A percentile compares a stretch with the other conserved stretches of the same genome.
These are phyloP conservation scores for Oryzias javanicus DNA, from an alignment of 2,113 vertebrate species.

Conservation along the genomic window DNA sequence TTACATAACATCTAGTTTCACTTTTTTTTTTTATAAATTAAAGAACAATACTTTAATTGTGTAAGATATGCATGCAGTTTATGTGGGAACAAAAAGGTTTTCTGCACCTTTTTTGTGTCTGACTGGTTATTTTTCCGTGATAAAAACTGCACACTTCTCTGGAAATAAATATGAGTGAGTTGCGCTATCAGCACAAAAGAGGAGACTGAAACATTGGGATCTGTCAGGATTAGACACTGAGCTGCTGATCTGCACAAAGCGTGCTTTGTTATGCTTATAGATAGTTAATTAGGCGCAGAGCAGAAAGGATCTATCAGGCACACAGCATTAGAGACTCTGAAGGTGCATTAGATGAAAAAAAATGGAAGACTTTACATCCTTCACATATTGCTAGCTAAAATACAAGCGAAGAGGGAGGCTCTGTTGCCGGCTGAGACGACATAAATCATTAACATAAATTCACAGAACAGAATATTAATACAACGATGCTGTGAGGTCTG, in stretches of 20 bases:
- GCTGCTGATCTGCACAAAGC: not conserved
- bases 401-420: slow-evolving; percentile 26
- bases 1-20: too few relatives aligned
- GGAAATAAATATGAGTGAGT: slow-evolving; percentile 32
- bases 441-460: slow-evolving; percentile 57
- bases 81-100: slow-evolving; percentile 47
- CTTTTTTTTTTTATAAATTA: too few relatives aligned
- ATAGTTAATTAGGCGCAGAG: slow-evolving; percentile 18
- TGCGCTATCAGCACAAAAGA: slow-evolving; percentile 28
- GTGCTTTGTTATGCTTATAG: slow-evolving; percentile 12
- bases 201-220: slow-evolving; percentile 16
- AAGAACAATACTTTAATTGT: slow-evolving; percentile 14
- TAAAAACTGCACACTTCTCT: slow-evolving; percentile 11
- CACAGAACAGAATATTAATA: slow-evolving; percentile 47
- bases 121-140: slow-evolving; percentile 25
- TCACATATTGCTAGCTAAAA: slow-evolving; percentile 29
- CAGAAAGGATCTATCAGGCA: slow-evolving; percentile 33
- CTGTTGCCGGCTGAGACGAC: slow-evolving; percentile 47
- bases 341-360: slow-evolving; percentile 13
- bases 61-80: slow-evolving; percentile 18
- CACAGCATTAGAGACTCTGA: slow-evolving; percentile 22
- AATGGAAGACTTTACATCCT: slow-evolving; percentile 24
- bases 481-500: slow-evolving; percentile 19
- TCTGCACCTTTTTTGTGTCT: not conserved
- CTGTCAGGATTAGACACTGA: slow-evolving; percentile 13